phyloP scores from a whole-genome alignment of 2,888 invertebrate species.

The Tenthredo notha region DNA sequence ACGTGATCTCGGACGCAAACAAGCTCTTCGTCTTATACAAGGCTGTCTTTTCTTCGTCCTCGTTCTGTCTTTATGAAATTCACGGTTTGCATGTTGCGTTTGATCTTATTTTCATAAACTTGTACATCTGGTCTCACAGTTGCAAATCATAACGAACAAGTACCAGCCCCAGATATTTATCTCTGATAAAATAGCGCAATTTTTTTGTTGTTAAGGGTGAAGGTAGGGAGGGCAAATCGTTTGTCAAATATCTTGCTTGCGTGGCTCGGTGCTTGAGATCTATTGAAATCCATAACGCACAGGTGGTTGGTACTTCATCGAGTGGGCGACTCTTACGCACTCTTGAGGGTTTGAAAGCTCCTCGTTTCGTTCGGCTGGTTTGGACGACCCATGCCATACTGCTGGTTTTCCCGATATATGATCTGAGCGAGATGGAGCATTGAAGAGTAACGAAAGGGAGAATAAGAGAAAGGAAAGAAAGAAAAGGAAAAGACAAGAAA shows the following conservation, averaged over 20 bases:
- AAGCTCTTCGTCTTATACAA: not conserved
- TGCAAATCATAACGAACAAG: not conserved
- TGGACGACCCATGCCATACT: not conserved
- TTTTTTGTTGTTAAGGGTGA: not conserved
- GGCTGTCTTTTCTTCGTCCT: not conserved
- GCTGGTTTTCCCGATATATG: constrained; percentile 16
- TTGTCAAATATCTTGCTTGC: constrained; percentile 11
- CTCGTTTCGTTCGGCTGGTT: constrained; percentile 24
- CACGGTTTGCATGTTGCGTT: not conserved
- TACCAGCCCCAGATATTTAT: not conserved
- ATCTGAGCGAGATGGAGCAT: not conserved
- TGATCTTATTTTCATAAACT: not conserved
- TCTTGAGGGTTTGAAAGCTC: constrained; percentile 35
- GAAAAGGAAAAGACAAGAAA: not conserved
- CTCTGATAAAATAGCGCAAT: not conserved
- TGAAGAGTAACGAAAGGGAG: not conserved
- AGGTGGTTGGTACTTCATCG: constrained; percentile 22
- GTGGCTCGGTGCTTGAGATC: constrained; percentile 10
- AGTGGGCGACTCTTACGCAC: constrained; percentile 25
- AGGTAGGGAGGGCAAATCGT: not conserved
- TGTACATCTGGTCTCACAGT: not conserved
- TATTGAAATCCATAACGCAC: constrained; percentile 40
- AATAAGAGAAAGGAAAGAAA: not conserved
- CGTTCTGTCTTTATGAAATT: not conserved
- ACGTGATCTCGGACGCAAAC: not conserved